Base-by-base conservation (phyloP, 2,113 vertebrate species). In the Pluvialis apricaria region DNA sequence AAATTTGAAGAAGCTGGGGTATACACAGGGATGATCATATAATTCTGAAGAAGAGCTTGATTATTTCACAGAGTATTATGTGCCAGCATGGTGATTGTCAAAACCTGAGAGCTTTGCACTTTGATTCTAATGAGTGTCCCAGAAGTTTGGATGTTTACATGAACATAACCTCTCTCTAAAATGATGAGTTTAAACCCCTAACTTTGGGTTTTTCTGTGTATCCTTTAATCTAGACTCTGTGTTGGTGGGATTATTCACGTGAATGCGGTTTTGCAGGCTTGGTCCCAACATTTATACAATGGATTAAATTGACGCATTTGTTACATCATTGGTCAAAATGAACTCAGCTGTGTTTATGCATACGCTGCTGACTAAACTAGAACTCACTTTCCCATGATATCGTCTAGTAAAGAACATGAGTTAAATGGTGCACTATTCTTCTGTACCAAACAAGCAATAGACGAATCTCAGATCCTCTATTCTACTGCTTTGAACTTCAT, bases 221-320 rank as follows among this genome's bases (percentile, higher is more conserved):
- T 82, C 86, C 81, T 95, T 95, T 96, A 93, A 95, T 78, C 80
- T 87, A 76, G 83, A 34, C 38, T 78, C 66, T 70, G 28, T 80
- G 66, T 60, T 71, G 62, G 32, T 75, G 34, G 70, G 73, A 87
- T 87, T 92, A 77, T 89, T 89, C 77, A 38, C 34, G 36, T 42
- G 57, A 89, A 61, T 76, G 49, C 65, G 73, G 40, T 54, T 96
- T 96, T 91, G 28, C 81, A 32, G 40, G 9, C 77, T 84, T 65
- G 55, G 49, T 86, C 65, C 57, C 45, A 72, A 15, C 57, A 38
- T 79, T 89, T 84, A 42, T 83, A 47, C 6, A 22, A 18, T n/a
- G 47, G 72, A 86, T 94, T 91, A 49, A 57, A 52, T 51, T 31
- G 51, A 58, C 2, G 6, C 42, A 58, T 93, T 92, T 70, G 57